Percentiles rank a stretch among this genome's conserved stretches.
phyloP scores from a whole-genome alignment of 2,888 invertebrate species.

The Zaprionus bogoriensis region DNA sequence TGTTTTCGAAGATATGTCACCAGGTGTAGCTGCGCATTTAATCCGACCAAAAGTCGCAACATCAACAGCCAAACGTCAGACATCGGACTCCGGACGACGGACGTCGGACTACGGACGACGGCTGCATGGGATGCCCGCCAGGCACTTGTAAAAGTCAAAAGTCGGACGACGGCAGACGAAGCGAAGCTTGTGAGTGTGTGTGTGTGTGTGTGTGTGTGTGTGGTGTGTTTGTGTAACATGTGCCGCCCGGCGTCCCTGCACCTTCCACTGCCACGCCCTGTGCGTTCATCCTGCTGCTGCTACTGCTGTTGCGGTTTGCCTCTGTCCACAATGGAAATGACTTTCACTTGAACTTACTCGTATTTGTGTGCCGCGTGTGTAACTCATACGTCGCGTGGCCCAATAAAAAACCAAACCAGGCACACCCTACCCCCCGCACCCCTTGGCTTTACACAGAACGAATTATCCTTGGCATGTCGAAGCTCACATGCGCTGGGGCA shows the following conservation, averaged over 20 bases:
- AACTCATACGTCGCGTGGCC: constrained; percentile 40
- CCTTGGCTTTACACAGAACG: too few species aligned
- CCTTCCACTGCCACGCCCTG: neutral
- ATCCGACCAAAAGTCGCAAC: constrained; percentile 77
- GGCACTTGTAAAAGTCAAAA: constrained; percentile 62
- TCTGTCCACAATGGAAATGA: constrained; percentile 60
- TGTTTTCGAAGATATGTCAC: constrained; percentile 70
- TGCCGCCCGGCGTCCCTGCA: constrained; percentile 27
- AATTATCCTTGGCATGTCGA: too few species aligned
- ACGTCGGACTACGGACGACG: constrained; percentile 3
- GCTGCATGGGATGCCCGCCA: constrained; percentile 39
- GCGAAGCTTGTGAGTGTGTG: neutral
- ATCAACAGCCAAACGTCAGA: constrained; percentile 69
- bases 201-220: too few species aligned
- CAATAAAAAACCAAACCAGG: constrained; percentile 25
- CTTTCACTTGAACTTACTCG: constrained; percentile 61
- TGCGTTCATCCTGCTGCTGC: neutral
- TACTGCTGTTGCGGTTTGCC: constrained; percentile 21
- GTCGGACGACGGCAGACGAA: constrained; percentile 12
- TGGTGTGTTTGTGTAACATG: constrained; percentile 61
- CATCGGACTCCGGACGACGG: constrained; percentile 11
- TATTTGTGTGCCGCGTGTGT: constrained; percentile 44
- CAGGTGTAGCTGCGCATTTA: constrained; percentile 76
- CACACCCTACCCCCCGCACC: too few species aligned
- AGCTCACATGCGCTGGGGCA: too few species aligned